Conservation (phyloP, 2,797 vertebrate species). For the Babyrousa celebensis region DNA sequence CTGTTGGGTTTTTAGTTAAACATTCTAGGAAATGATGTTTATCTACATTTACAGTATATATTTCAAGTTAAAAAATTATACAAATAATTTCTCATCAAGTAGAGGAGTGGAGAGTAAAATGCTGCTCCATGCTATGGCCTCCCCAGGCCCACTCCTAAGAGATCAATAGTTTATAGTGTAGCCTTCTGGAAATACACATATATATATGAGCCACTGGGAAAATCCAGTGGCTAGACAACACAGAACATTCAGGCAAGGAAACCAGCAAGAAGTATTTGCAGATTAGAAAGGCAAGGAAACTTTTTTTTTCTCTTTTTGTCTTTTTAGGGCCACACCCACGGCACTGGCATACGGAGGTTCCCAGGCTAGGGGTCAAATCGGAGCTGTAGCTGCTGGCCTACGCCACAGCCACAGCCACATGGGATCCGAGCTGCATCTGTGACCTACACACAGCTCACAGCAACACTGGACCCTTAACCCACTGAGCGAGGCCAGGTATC, state of each 20-base stretch:
- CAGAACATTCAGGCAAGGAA: constrained; percentile 59
- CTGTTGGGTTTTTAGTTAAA: neutral
- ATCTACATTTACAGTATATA: neutral
- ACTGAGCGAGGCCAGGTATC: too few relatives aligned
- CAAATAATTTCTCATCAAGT: neutral
- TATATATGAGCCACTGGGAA: neutral
- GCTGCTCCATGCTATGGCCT: neutral
- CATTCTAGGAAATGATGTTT: neutral
- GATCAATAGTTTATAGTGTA: neutral
- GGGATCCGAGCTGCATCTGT: too few relatives aligned
- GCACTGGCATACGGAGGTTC: too few relatives aligned
- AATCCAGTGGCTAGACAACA: constrained; percentile 49
- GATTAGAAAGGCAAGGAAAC: constrained; percentile 75
- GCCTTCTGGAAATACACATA: neutral
- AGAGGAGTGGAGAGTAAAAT: neutral
- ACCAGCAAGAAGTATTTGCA: constrained; percentile 65
- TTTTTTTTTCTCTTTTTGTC: neutral
- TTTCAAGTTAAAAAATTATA: constrained; percentile 32
- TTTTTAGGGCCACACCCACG: too few relatives aligned
- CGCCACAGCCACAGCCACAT: too few relatives aligned
- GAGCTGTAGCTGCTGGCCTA: too few relatives aligned
- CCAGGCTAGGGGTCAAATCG: too few relatives aligned
- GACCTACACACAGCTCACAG: too few relatives aligned
- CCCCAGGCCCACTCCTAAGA: neutral
- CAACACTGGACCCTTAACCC: too few relatives aligned